Percentiles rank a stretch among this genome's conserved stretches.
These are phyloP conservation scores for Pedionomus torquatus DNA, from an alignment of 2,113 vertebrate species.

Conservation along the genomic window DNA sequence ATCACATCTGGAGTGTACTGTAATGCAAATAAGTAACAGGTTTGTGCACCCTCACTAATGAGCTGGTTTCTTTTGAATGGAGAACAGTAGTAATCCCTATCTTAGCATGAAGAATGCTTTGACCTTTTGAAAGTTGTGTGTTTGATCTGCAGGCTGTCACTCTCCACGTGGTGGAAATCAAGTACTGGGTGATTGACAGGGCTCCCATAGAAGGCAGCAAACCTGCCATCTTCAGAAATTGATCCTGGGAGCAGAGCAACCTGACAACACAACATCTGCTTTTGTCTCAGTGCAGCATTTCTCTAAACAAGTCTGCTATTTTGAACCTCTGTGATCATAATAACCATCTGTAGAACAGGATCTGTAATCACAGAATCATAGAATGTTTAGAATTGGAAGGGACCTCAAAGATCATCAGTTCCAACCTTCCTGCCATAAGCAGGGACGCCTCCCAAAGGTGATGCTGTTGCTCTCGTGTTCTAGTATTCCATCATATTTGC, in stretches of 20 bases:
- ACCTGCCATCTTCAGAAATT: neutral
- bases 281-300: neutral
- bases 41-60: constrained; percentile 4
- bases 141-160: constrained; percentile 17
- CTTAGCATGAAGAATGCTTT: neutral
- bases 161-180: neutral
- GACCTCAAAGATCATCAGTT: no score
- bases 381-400: no score
- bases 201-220: neutral
- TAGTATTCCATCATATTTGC: neutral
- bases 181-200: neutral
- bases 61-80: neutral
- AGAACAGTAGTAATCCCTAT: neutral
- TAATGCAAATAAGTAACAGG: neutral
- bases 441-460: no score
- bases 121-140: constrained; percentile 7
- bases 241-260: neutral
- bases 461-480: neutral
- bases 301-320: neutral
- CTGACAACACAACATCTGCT: neutral
- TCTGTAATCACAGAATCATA: no score
- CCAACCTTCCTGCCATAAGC: no score
- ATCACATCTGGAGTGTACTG: neutral
- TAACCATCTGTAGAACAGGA: neutral
- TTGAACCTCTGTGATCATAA: neutral